These are phyloP conservation scores for Phylloscopus collybita DNA, from an alignment of 2,797 vertebrate species.

Conservation along the genomic window DNA sequence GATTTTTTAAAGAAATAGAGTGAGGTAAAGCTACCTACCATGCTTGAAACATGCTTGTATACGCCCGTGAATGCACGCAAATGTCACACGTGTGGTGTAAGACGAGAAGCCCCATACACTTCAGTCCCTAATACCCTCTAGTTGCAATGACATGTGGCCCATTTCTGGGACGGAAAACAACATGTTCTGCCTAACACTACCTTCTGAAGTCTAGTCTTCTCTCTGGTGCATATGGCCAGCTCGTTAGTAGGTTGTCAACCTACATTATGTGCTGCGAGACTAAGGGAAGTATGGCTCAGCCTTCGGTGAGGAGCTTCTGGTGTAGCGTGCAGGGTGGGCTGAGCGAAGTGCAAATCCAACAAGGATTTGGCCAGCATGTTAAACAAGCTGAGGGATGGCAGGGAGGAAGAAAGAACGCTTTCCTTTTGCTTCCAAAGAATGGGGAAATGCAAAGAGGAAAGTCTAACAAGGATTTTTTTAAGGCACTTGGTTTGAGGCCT, in stretches of 20 bases:
- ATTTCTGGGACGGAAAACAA: neutral
- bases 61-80: neutral
- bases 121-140: neutral
- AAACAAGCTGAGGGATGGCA: neutral
- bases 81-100: neutral
- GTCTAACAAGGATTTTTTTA: neutral
- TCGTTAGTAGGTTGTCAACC: conserved; percentile 62
- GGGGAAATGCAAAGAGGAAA: neutral
- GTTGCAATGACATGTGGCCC: neutral
- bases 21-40: neutral
- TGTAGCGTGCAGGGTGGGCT: neutral
- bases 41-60: neutral
- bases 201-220: conserved; percentile 44
- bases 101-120: neutral
- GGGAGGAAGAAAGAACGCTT: neutral
- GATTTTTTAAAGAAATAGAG: neutral
- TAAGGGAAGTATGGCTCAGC: conserved; percentile 15
- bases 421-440: neutral
- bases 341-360: neutral
- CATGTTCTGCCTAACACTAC: conserved; percentile 29
- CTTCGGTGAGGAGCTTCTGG: conserved; percentile 4
- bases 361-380: neutral
- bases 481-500: neutral
- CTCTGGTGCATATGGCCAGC: conserved; percentile 53
- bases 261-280: conserved; percentile 62